phyloP scores from a whole-genome alignment of 2,888 invertebrate species.

The Nyleta sp. region DNA sequence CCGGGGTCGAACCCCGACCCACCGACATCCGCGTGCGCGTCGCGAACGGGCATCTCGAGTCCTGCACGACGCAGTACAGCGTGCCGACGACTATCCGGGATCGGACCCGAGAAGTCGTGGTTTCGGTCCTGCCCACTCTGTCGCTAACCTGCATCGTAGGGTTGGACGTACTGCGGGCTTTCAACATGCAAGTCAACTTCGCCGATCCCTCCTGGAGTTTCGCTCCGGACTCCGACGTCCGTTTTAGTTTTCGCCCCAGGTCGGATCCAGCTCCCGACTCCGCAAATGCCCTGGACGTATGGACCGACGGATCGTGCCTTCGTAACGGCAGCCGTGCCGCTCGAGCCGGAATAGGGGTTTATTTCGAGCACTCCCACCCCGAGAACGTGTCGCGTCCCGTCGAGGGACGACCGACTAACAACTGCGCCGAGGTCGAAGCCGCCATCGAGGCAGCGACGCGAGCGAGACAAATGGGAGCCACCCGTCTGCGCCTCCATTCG shows the following conservation, averaged over 20 bases:
- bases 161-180: neutral
- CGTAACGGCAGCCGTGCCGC: neutral
- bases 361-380: neutral
- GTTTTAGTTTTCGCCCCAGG: too few species aligned
- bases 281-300: neutral
- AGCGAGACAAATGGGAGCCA: neutral
- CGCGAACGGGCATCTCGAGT: neutral
- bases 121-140: neutral
- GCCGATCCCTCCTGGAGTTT: neutral
- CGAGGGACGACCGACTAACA: neutral
- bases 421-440: neutral
- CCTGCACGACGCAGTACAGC: neutral
- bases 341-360: slow-evolving; percentile 7
- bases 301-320: slow-evolving; percentile 8
- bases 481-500: too few species aligned
- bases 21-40: too few species aligned
- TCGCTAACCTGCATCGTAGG: too few species aligned
- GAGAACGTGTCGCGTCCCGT: neutral
- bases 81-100: neutral
- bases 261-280: neutral
- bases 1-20: too few species aligned
- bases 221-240: too few species aligned
- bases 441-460: neutral
- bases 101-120: neutral
- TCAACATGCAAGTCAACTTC: neutral